These are phyloP conservation scores for Eurypyga helias DNA, from an alignment of 2,113 vertebrate genomes.

Conservation along the genomic window DNA sequence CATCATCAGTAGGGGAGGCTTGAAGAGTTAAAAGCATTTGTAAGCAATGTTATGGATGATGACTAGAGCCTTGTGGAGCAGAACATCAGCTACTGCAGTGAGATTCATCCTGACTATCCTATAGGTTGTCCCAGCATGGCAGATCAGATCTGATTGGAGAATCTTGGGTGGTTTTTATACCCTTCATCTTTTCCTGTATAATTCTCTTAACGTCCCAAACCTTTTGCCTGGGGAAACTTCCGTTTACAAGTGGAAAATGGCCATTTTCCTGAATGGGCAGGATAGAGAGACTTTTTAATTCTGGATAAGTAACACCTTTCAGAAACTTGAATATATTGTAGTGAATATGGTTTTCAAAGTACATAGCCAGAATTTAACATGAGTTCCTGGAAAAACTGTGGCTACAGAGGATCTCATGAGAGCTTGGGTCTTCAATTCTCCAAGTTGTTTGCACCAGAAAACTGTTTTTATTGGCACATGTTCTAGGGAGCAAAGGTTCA, in stretches of 20 bases:
- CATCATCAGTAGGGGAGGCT: neutral
- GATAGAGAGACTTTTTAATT: neutral
- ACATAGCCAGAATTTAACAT: neutral
- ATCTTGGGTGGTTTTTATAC: neutral
- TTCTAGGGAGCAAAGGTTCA: neutral
- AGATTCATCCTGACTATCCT: neutral
- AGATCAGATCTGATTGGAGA: neutral
- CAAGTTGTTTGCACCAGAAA: neutral
- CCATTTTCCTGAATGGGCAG: neutral
- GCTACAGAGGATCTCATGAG: neutral
- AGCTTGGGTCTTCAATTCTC: neutral
- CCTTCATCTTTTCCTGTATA: neutral
- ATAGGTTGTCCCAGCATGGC: fast-evolving
- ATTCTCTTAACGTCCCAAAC: neutral
- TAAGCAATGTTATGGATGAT: neutral
- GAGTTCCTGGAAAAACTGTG: neutral
- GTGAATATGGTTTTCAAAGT: neutral
- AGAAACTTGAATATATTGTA: neutral
- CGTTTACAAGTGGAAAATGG: neutral
- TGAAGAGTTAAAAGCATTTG: neutral
- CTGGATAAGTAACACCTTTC: neutral
- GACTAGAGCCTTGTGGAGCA: neutral
- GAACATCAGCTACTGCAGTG: neutral
- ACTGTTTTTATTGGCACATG: neutral
- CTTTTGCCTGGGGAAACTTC: neutral